Evolutionary conservation across 1,140 invertebrate species (phyloP), one percentile per base, ranked within the genome.

Genomic region (Lethocerus indicus): DNA sequence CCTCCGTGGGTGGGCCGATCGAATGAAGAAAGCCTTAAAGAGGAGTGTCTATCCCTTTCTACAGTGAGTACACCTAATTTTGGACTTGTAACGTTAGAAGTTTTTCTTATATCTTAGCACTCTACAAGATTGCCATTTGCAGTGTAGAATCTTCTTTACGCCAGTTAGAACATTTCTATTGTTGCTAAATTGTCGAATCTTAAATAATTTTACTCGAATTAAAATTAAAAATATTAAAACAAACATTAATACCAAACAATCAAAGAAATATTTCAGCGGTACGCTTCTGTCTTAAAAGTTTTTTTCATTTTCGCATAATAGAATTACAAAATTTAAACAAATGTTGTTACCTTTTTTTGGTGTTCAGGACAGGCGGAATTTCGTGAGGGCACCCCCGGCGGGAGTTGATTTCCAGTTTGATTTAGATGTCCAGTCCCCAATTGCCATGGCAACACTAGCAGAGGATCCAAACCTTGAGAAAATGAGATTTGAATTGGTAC

Each of bases 401-500:
- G 92, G 91, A 46, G 89, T 95, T 28, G 83, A 92, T 64, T 97
- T 95, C 67, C 76, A 88, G 43, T 97, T 97, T 74, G 88, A 96
- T 63, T 92, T 91, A 65, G 86, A 91, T 60, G 74, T 81, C 44
- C 79, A 83, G 65, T 84, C 87, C 67, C 89, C 91, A 28, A 76
- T 95, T 58, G 93, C 94, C 44, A 76, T 89, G 68, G 86, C 88
- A 55, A 90, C 93, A 58, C 81, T 98, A 64, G 81, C 84, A 57
- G 81, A 94, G 64, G 94, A 99, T 71, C 80, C 86, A 46, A 91
- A 93, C 68, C 74, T 99, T 56, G 83, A 93, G 67, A 87, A 88
- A 67, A 96, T 98, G 90, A 83, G 95, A 67, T 98, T 95, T 73
- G 88, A 96, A 66, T 75, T 99, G 55, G 95, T 99, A 58, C 94